These are phyloP conservation scores for Oryctes rhinoceros DNA, from an alignment of 1,140 invertebrate species.

Conservation along the genomic window DNA sequence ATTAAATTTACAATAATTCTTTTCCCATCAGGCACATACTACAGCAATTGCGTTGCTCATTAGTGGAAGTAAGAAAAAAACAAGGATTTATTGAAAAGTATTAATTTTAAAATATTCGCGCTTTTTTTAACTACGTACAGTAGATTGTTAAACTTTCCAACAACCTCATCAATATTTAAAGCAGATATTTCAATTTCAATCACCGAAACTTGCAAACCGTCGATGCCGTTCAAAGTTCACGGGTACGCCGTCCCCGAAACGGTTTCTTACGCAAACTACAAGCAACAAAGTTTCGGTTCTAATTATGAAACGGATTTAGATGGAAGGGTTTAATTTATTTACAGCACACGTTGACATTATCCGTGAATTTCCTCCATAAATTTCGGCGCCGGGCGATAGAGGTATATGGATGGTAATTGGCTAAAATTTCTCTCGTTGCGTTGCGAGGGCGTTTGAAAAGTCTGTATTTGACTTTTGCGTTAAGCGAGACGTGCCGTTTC, in stretches of 20 bases:
- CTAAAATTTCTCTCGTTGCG: neutral
- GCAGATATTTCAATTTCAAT: constrained; percentile 13
- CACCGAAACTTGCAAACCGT: constrained; percentile 22
- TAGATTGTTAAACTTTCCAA: neutral
- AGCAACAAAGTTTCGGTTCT: constrained; percentile 28
- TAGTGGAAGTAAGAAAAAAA: no score
- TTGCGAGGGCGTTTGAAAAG: constrained; percentile 6
- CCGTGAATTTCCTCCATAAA: constrained; percentile 32
- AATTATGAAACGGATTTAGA: constrained; percentile 33
- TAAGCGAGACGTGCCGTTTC: neutral
- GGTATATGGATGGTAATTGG: constrained; percentile 1
- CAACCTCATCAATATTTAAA: neutral
- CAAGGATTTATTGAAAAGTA: no score
- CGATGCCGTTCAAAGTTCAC: constrained; percentile 7
- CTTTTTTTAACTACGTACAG: no score
- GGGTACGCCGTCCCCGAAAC: neutral
- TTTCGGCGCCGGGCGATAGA: neutral
- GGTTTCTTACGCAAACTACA: constrained; percentile 5
- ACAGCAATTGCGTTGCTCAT: no score
- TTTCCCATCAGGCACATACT: no score
- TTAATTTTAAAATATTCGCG: no score
- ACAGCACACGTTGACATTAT: constrained; percentile 34
- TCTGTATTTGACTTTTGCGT: constrained; percentile 15
- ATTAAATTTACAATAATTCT: no score
- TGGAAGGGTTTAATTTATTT: constrained; percentile 37